These are phyloP conservation scores for Gasterosteus nipponicus DNA, from an alignment of 2,113 vertebrate genomes.

Conservation along the genomic window DNA sequence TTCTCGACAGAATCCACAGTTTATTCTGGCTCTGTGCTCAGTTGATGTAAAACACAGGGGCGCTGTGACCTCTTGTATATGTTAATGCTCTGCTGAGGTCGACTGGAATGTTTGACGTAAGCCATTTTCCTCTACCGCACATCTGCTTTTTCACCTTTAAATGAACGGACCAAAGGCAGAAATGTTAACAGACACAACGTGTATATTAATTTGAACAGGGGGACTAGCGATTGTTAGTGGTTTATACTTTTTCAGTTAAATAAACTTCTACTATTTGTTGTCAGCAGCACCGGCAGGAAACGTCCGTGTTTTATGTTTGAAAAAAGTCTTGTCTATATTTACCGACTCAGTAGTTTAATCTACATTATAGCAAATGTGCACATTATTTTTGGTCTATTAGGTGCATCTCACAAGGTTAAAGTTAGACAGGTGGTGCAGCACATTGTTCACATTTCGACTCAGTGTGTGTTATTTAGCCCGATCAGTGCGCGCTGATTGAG, in stretches of 20 bases:
- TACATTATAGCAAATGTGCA: not conserved
- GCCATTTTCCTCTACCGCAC: constrained; percentile 32
- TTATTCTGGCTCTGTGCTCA: constrained; percentile 61
- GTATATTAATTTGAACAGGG: not conserved
- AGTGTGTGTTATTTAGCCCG: constrained; percentile 29
- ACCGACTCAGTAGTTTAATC: not conserved
- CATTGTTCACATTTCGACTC: constrained; percentile 10
- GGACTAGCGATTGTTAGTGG: not conserved
- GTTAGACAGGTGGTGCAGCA: not conserved
- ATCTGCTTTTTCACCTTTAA: constrained; percentile 7
- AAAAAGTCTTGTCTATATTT: not conserved
- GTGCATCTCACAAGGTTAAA: not conserved
- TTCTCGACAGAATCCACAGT: constrained; percentile 18
- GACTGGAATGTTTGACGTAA: constrained; percentile 63
- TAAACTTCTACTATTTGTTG: not conserved
- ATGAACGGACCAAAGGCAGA: not conserved
- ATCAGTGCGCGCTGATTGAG: constrained; percentile 21
- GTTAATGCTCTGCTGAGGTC: constrained; percentile 42
- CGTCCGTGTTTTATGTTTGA: constrained; percentile 7
- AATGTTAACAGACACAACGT: not conserved
- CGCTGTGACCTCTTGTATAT: constrained; percentile 55
- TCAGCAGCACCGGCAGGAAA: constrained; percentile 3
- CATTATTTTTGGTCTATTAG: not conserved
- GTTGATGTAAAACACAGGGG: constrained; percentile 60
- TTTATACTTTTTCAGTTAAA: not conserved